A percentile compares a stretch with the other conserved stretches of the same genome.
phyloP scores from a whole-genome alignment of 1,140 invertebrate species.

The Oryctes rhinoceros region DNA sequence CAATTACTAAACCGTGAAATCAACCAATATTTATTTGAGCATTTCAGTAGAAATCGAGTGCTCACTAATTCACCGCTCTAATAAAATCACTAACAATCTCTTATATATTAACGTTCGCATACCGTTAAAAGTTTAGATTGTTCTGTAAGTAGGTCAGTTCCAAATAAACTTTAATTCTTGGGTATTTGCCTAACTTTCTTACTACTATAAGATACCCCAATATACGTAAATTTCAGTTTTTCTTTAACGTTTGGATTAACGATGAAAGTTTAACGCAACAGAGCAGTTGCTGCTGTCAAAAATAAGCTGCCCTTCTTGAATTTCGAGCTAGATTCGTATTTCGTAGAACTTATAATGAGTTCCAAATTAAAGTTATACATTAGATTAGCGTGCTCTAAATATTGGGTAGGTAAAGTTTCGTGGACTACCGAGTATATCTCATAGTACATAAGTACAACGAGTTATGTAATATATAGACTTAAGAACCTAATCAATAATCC shows the following conservation, averaged over 20 bases:
- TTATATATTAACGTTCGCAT: background rate
- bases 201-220: background rate
- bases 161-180: background rate
- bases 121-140: background rate
- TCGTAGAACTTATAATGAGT: constrained; percentile 20
- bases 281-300: background rate
- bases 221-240: constrained; percentile 19
- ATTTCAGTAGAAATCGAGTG: background rate
- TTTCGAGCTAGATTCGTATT: background rate
- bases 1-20: background rate
- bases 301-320: background rate
- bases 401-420: background rate
- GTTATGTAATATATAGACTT: no score
- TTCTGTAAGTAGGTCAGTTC: background rate
- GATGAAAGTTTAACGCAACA: constrained; percentile 12
- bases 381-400: constrained; percentile 5
- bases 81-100: no score
- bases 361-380: constrained; percentile 26
- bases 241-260: constrained; percentile 11
- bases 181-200: background rate
- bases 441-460: background rate
- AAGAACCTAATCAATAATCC: no score
- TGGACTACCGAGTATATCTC: background rate
- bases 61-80: background rate
- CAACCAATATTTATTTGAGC: no score